A percentile compares a stretch with the other conserved stretches of the same genome.
Evolutionary conservation across 1,140 invertebrate genomes (phyloP).

Genomic region (Hycleus cichorii): DNA sequence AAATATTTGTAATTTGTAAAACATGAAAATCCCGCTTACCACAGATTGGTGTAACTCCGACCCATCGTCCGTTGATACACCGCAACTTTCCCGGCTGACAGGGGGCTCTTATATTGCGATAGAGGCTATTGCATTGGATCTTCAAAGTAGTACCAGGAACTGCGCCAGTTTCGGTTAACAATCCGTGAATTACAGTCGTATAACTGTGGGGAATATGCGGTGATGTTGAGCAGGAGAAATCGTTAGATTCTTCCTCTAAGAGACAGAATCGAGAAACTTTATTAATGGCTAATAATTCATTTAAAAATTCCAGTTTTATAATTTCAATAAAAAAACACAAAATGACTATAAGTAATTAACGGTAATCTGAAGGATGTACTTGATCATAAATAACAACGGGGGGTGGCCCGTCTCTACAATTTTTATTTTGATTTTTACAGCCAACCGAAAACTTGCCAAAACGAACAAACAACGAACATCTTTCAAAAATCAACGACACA

Average conservation of each 20-base stretch:
- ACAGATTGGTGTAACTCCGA: conserved; percentile 32
- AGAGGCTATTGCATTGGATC: conserved; percentile 27
- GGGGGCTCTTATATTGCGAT: conserved; percentile 24
- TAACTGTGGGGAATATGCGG: conserved; percentile 21
- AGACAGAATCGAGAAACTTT: not conserved
- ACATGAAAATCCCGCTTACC: conserved; percentile 18
- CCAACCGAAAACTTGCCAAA: not conserved
- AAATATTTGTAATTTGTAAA: too few species aligned
- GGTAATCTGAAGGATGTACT: too few species aligned
- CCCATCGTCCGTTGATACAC: conserved; percentile 32
- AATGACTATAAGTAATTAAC: too few species aligned
- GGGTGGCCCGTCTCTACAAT: too few species aligned
- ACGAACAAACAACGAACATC: not conserved
- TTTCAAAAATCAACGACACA: not conserved
- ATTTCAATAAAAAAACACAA: too few species aligned
- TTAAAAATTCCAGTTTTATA: too few species aligned
- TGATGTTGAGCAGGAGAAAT: conserved; percentile 14
- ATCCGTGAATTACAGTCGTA: conserved; percentile 17
- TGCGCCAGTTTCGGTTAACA: conserved; percentile 9
- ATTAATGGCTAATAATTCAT: too few species aligned
- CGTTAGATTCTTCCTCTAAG: conserved; percentile 11
- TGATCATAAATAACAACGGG: too few species aligned
- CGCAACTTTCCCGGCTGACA: conserved; percentile 29
- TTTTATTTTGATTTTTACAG: too few species aligned
- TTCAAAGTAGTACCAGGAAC: conserved; percentile 26